Base-by-base conservation (phyloP, 2,797 vertebrate species). In the Merluccius polli region DNA sequence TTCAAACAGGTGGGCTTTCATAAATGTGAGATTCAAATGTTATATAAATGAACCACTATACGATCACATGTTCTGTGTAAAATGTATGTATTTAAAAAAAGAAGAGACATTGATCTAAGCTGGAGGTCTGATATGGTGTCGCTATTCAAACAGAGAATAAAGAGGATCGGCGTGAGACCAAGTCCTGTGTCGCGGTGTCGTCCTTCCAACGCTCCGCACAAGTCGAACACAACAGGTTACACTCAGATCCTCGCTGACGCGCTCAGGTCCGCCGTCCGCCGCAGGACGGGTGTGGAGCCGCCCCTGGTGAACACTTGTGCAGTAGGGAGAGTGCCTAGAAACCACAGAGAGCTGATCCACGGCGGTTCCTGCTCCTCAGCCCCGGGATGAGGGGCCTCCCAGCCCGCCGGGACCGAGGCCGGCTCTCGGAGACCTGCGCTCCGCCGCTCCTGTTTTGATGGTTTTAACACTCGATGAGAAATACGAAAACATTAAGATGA, bases 301-400 rank as follows among this genome's bases (percentile, higher is more conserved):
- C 0, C n/a, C 79, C 89, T 10, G 87, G 88, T 3, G 93, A 77
- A 38, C 90, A 83, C 52, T 75, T 84, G 18, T 91, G 89, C 38
- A 90, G 74, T 2, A 91, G 87, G 1, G 87, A 85, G 73, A 78
- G 21, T 11, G 82, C 91, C 92, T 91, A 0, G 90, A 92, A 30
- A 92, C 74, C 10, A 82, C 71, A 0, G 90, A 90, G 0, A 94
- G 73, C 89, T 83, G 32, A 85, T 80, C 88, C 87, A 91, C 63
- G 85, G 89, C 81, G 83, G 87, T 30, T 84, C 88, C 67, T 79
- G 78, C 5, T 29, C 36, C 1, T 16, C 84, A 0, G n/a, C 87
- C 77, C 0, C 70, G 82, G 16, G 77, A 68, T 1, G 85, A 83
- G 79, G 88, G 0, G 67, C 16, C 78, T 0, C 67, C 73, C 0